A percentile compares a stretch with the other conserved stretches of the same genome.
phyloP scores from a whole-genome alignment of 1,140 invertebrate genomes.

The Asbolus verrucosus region DNA sequence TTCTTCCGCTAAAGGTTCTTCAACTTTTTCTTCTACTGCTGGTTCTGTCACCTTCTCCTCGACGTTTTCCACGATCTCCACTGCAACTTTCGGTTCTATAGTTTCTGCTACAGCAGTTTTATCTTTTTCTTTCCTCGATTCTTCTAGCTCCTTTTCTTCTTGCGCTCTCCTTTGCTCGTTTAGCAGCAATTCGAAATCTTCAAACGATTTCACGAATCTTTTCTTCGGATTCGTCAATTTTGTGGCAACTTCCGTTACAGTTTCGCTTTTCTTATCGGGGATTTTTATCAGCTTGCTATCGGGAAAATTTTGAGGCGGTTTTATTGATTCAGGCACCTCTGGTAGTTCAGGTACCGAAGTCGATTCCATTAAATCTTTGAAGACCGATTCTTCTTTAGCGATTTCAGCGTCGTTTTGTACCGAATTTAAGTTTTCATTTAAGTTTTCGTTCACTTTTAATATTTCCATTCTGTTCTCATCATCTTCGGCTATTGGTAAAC shows the following conservation, averaged over 20 bases:
- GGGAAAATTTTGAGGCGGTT: conserved; percentile 61
- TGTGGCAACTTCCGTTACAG: conserved; percentile 50
- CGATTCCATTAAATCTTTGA: conserved; percentile 69
- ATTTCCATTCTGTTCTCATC: conserved; percentile 10
- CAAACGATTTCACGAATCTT: conserved; percentile 62
- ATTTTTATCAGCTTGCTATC: conserved; percentile 59
- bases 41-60: not conserved
- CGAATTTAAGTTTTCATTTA: not conserved
- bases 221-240: conserved; percentile 62
- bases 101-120: not conserved
- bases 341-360: conserved; percentile 70
- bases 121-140: not conserved
- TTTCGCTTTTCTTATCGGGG: conserved; percentile 60
- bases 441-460: conserved; percentile 6
- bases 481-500: conserved; percentile 28
- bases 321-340: conserved; percentile 53
- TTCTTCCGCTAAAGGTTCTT: conserved; percentile 43
- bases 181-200: conserved; percentile 55
- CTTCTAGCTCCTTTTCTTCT: conserved; percentile 28
- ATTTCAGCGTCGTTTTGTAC: not conserved
- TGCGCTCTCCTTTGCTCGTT: conserved; percentile 39
- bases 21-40: conserved; percentile 14
- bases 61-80: not conserved
- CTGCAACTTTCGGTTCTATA: not conserved
- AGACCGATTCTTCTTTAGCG: conserved; percentile 66